A percentile compares a stretch with the other conserved stretches of the same genome.
These are phyloP conservation scores for Pseudopipra pipra DNA, from an alignment of 2,113 vertebrate genomes.

Conservation along the genomic window DNA sequence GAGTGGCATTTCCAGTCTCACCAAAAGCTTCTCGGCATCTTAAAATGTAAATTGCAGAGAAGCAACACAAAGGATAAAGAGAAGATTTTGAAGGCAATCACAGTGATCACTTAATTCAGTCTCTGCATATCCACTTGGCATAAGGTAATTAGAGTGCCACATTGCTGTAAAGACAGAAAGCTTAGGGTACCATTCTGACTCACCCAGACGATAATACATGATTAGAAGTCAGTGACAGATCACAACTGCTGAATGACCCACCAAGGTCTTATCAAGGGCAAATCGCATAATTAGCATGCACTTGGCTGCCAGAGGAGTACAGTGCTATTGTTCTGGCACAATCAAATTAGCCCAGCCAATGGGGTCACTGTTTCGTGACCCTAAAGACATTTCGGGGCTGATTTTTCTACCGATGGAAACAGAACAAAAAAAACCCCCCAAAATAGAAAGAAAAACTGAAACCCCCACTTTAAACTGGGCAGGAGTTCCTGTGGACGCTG, in stretches of 20 bases:
- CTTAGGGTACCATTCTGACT: slow-evolving; percentile 86
- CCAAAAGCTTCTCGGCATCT: slow-evolving; percentile 76
- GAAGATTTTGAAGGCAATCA: slow-evolving; percentile 85
- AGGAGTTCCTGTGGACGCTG: not conserved
- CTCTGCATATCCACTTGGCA: slow-evolving; percentile 87
- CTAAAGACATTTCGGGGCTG: slow-evolving; percentile 77
- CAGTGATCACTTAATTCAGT: slow-evolving; percentile 88
- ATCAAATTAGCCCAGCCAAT: slow-evolving; percentile 96
- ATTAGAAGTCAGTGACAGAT: slow-evolving; percentile 99
- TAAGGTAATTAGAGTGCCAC: slow-evolving; percentile 89
- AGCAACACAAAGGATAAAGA: slow-evolving; percentile 83
- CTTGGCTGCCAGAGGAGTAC: slow-evolving; percentile 84
- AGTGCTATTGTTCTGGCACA: slow-evolving; percentile 90
- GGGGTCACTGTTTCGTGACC: slow-evolving; percentile 90
- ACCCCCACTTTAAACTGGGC: not conserved
- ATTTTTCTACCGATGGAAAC: slow-evolving; percentile 10
- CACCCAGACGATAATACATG: slow-evolving; percentile 95
- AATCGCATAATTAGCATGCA: slow-evolving; percentile 95
- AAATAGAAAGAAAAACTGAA: rapidly evolving
- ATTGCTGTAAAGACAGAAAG: slow-evolving; percentile 84
- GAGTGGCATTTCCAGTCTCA: slow-evolving; percentile 73
- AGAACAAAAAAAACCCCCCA: not conserved
- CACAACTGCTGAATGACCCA: slow-evolving; percentile 95
- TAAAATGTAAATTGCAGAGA: slow-evolving; percentile 85
- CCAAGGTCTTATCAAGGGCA: slow-evolving; percentile 96